Evolutionary conservation across 1,140 invertebrate species (phyloP).

Genomic region (Diorhabda carinulata): DNA sequence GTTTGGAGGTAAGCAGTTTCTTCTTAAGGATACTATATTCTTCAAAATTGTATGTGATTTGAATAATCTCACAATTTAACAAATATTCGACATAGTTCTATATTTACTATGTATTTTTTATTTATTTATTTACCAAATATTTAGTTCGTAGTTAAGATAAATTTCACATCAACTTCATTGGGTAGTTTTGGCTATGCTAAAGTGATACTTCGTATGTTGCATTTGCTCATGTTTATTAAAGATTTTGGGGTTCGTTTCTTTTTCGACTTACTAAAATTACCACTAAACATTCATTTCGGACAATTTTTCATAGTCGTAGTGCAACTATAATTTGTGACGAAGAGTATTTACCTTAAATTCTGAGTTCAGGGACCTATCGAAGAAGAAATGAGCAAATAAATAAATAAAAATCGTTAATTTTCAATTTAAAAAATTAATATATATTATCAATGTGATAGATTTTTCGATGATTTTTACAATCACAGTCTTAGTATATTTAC

Average conservation of each 20-base stretch:
- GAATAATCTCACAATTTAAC: conserved; percentile 45
- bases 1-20: conserved; percentile 26
- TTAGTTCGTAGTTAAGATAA: conserved; percentile 32
- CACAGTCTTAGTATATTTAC: conserved; percentile 47
- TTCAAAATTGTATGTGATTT: conserved; percentile 49
- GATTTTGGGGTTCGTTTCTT: conserved; percentile 1
- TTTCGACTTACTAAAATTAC: background rate
- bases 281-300: background rate
- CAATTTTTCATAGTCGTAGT: background rate
- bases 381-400: conserved; percentile 16
- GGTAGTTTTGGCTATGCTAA: conserved; percentile 27
- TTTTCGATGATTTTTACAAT: conserved; percentile 51
- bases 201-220: conserved; percentile 38
- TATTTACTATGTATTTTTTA: conserved; percentile 34
- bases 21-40: conserved; percentile 33
- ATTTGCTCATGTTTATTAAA: conserved; percentile 40
- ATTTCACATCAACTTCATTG: conserved; percentile 28
- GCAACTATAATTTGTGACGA: background rate
- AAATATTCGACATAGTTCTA: conserved; percentile 35
- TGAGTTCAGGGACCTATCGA: background rate
- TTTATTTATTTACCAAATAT: conserved; percentile 40
- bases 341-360: no score
- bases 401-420: conserved; percentile 19
- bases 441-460: conserved; percentile 50
- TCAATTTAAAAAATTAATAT: conserved; percentile 37